Percentiles rank a stretch among this genome's conserved stretches.
These are phyloP conservation scores for Odontothrips loti DNA, from an alignment of 2,888 invertebrate species.

Conservation along the genomic window DNA sequence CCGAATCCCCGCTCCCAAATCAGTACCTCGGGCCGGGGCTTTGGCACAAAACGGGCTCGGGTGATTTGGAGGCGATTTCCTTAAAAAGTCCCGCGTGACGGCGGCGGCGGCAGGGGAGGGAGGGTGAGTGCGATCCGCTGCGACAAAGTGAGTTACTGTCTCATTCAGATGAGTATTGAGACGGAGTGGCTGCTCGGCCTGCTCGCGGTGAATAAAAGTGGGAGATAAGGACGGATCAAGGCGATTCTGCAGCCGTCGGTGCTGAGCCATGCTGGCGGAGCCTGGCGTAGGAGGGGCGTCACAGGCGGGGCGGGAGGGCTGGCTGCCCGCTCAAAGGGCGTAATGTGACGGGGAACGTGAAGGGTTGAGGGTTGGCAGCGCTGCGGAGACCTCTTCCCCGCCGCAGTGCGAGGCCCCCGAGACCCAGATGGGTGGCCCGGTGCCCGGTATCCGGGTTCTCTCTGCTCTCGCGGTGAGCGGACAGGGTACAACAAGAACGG, in stretches of 20 bases:
- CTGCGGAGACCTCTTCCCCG: no score
- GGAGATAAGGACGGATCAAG: no score
- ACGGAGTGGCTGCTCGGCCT: neutral
- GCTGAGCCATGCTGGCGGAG: neutral
- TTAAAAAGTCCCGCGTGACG: neutral
- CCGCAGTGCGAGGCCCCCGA: no score
- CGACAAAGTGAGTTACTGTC: neutral
- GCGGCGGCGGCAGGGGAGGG: neutral
- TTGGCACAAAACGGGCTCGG: neutral
- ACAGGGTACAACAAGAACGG: no score
- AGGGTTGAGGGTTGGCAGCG: neutral
- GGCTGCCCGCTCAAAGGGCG: neutral
- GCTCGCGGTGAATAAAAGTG: no score
- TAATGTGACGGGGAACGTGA: neutral
- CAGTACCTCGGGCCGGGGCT: neutral
- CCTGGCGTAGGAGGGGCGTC: neutral
- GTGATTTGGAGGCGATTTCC: no score
- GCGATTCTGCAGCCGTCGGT: neutral
- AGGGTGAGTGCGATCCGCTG: neutral
- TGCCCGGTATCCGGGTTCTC: no score
- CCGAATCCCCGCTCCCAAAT: neutral
- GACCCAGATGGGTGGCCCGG: no score
- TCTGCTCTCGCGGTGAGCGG: no score
- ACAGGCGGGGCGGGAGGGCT: neutral
- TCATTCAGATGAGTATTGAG: conserved; percentile 4